Conservation (phyloP, 2,888 invertebrate species). For the Xestia xanthographa region DNA sequence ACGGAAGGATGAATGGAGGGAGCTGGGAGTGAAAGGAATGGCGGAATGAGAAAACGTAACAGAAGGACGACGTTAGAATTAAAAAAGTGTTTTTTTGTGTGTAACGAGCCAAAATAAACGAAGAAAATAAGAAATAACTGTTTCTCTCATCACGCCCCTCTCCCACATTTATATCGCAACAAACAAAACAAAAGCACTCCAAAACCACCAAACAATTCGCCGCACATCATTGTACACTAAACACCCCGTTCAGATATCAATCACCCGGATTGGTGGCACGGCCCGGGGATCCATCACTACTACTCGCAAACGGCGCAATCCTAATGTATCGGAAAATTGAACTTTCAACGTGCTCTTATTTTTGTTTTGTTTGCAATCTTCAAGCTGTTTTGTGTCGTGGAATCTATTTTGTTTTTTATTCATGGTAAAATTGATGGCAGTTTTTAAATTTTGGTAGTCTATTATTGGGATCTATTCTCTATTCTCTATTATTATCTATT, state of each 20-base stretch:
- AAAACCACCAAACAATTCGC: conserved; percentile 32
- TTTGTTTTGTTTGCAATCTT: conserved; percentile 56
- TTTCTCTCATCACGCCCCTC: too few relatives aligned
- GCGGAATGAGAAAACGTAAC: too few relatives aligned
- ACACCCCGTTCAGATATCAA: conserved; percentile 72
- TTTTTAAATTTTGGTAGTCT: conserved; percentile 5
- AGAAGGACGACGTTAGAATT: too few relatives aligned
- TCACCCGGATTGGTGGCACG: conserved; percentile 71
- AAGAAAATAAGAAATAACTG: too few relatives aligned
- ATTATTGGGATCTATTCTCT: too few relatives aligned
- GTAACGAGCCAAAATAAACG: too few relatives aligned
- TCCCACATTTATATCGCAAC: conserved; percentile 3
- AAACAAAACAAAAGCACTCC: conserved; percentile 29
- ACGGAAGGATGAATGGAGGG: too few relatives aligned
- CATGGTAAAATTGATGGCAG: conserved; percentile 21
- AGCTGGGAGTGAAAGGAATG: too few relatives aligned
- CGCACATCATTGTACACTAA: conserved; percentile 54
- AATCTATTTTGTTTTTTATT: conserved; percentile 41
- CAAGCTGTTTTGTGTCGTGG: conserved; percentile 40
- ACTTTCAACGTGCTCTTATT: conserved; percentile 67
- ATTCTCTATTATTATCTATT: too few relatives aligned
- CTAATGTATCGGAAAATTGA: conserved; percentile 87
- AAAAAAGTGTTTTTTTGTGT: too few relatives aligned
- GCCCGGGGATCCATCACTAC: conserved; percentile 75
- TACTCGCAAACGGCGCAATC: conserved; percentile 66